Evolutionary conservation across 2,888 invertebrate species (phyloP).

Genomic region (Eupithecia subfuscata): DNA sequence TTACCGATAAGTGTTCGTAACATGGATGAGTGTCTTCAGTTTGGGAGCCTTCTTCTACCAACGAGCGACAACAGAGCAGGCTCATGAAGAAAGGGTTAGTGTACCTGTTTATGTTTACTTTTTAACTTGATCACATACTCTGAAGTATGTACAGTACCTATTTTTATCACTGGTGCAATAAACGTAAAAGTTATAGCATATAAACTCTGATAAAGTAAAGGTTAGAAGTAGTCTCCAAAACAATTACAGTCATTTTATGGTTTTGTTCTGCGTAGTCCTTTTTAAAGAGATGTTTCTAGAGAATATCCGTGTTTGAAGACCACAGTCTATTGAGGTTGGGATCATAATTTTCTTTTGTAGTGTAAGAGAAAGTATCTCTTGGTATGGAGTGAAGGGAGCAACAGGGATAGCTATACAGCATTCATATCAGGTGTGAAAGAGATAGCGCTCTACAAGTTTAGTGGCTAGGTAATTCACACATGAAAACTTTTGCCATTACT

Average conservation of each 20-base stretch:
- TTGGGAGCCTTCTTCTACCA: conserved; percentile 76
- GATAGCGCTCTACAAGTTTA: conserved; percentile 66
- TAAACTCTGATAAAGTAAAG: conserved; percentile 55
- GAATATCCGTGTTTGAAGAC: conserved; percentile 34
- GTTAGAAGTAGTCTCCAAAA: conserved; percentile 61
- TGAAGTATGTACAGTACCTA: conserved; percentile 53
- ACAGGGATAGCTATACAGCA: conserved; percentile 62
- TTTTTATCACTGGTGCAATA: conserved; percentile 54
- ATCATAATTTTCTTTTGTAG: conserved; percentile 80
- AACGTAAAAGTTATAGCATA: conserved; percentile 48
- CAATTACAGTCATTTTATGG: conserved; percentile 27
- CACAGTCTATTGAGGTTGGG: conserved; percentile 67
- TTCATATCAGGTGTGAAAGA: conserved; percentile 56
- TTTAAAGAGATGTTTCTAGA: conserved; percentile 7
- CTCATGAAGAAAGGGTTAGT: conserved; percentile 84
- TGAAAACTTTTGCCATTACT: conserved; percentile 61
- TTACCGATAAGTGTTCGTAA: conserved; percentile 77
- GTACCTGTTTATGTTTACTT: conserved; percentile 79
- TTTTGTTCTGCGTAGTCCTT: conserved; percentile 6
- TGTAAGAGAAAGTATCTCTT: conserved; percentile 73
- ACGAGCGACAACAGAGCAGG: conserved; percentile 79
- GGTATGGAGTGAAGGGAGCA: conserved; percentile 80
- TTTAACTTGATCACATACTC: conserved; percentile 49
- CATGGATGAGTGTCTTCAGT: conserved; percentile 80
- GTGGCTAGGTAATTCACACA: conserved; percentile 48